phyloP scores from a whole-genome alignment of 2,797 vertebrate genomes.

The Rhabdomys pumilio region DNA sequence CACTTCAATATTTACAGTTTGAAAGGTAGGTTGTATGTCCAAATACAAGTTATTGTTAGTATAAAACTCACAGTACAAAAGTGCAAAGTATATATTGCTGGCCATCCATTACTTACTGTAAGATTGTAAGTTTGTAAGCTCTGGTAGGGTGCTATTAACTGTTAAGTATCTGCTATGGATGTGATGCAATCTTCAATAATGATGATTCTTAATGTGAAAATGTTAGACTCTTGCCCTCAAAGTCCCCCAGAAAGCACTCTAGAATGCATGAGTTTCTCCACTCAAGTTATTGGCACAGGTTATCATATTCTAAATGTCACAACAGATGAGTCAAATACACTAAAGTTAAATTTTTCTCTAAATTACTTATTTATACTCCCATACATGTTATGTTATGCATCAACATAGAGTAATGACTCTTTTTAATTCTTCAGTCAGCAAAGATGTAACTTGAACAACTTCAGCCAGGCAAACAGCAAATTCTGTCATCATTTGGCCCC shows the following conservation, averaged over 20 bases:
- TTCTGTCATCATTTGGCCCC: background rate
- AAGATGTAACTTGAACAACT: background rate
- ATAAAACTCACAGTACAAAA: background rate
- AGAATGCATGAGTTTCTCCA: background rate
- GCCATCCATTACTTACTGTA: background rate
- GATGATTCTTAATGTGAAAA: background rate
- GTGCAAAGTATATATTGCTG: background rate
- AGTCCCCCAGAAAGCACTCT: background rate
- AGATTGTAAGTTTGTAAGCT: background rate
- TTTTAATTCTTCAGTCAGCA: background rate
- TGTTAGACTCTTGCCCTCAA: background rate
- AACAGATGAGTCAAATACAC: background rate
- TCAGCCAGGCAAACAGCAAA: background rate
- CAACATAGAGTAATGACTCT: background rate
- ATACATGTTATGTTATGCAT: background rate
- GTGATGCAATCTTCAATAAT: background rate
- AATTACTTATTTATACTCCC: background rate
- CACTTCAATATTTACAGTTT: background rate
- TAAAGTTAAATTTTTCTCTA: background rate
- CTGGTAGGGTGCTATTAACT: background rate
- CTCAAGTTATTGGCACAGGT: background rate
- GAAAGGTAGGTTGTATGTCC: background rate
- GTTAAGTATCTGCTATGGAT: background rate
- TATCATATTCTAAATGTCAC: background rate
- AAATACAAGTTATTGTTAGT: background rate